These are phyloP conservation scores for Drosophila pallidifrons DNA, from an alignment of 1,140 invertebrate genomes.

Conservation along the genomic window DNA sequence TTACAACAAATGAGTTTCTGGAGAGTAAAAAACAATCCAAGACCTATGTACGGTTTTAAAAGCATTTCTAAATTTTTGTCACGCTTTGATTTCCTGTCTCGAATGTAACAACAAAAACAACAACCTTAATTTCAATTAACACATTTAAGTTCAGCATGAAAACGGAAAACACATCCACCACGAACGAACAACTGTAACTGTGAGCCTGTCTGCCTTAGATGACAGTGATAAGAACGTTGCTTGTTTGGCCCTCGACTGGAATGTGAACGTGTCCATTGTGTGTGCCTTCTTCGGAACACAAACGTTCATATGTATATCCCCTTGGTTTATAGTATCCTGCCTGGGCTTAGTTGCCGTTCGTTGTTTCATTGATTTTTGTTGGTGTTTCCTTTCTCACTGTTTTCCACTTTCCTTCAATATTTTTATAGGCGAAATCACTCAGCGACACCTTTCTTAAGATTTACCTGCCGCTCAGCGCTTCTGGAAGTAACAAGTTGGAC, in stretches of 20 bases:
- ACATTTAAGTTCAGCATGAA: conserved; percentile 51
- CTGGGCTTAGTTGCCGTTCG: conserved; percentile 40
- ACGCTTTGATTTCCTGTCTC: conserved; percentile 73
- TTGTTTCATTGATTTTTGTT: conserved; percentile 75
- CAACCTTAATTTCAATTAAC: conserved; percentile 71
- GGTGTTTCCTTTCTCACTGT: background rate
- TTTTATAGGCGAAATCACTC: conserved; percentile 22
- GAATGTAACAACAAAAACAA: conserved; percentile 27
- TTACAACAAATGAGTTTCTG: conserved; percentile 35
- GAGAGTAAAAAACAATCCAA: background rate
- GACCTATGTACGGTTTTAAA: conserved; percentile 21
- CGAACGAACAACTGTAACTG: conserved; percentile 7
- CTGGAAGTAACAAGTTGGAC: too few relatives aligned
- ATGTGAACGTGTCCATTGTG: conserved; percentile 70
- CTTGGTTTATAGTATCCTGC: conserved; percentile 35
- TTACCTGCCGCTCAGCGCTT: conserved; percentile 1
- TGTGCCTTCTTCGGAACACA: conserved; percentile 22
- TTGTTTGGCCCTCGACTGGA: conserved; percentile 22
- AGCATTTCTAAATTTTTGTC: conserved; percentile 65
- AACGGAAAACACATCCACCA: background rate
- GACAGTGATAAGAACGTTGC: conserved; percentile 55
- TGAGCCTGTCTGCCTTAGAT: conserved; percentile 14
- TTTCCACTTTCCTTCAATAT: background rate
- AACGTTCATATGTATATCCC: conserved; percentile 5
- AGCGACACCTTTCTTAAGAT: conserved; percentile 30